Evolutionary conservation across 1,140 invertebrate genomes (phyloP), one percentile per base, ranked within the genome.

Genomic region (Penaeus indicus): DNA sequence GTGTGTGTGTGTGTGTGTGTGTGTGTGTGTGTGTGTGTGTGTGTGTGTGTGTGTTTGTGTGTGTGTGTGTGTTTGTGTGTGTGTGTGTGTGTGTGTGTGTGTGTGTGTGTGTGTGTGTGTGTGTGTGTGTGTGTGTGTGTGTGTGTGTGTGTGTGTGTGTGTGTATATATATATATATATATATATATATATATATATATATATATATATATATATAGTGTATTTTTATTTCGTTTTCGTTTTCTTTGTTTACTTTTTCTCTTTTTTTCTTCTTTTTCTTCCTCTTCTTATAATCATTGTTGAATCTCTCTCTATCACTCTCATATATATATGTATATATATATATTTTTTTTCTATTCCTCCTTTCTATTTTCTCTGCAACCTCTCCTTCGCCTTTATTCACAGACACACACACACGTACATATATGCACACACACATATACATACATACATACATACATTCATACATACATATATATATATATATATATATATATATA

Each of bases 101-200:
- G 63, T 64, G 63, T 64, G 63, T 64, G 63, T 64, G 63, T 64
- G 63, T 64, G 63, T 64, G 63, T 64, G 63, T 64, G 63, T 64
- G 63, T 64, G 63, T 64, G 63, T 64, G 63, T 64, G 63, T 64
- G 63, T 64, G 63, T 64, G 63, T 64, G 63, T 64, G 63, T 64
- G 63, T 64, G 63, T 64, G 63, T 64, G 63, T 64, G 63, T 64
- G 63, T 64, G 63, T 64, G 63, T 64, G 63, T 64, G 63, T 64
- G 63, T 64, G 63, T 64, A n/a, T 64, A 64, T 64, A n/a, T 64
- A n/a, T 64, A 64, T 64, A n/a, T 64, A n/a, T 64, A 64, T 64
- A n/a, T 64, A n/a, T 64, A 64, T 64, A 64, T 64, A n/a, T 64
- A 18, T 64, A 18, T 64, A 64, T 64, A 64, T 64, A n/a, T n/a